These are phyloP conservation scores for Bombus huntii DNA, from an alignment of 1,140 invertebrate genomes.

Conservation along the genomic window DNA sequence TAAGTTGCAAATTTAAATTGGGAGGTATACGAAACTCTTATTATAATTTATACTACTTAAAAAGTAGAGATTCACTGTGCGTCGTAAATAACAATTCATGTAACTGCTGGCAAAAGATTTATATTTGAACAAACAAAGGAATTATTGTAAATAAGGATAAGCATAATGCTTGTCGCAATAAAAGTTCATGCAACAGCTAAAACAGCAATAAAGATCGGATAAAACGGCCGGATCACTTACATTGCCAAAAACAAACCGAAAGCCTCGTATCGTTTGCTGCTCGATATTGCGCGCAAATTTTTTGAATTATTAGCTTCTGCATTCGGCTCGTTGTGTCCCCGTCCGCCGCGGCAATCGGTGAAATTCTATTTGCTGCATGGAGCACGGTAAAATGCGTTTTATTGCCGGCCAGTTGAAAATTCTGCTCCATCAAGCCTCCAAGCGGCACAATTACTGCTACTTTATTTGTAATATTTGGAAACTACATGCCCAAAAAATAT, in stretches of 20 bases:
- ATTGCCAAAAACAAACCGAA: constrained; percentile 2
- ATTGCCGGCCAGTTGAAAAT: constrained; percentile 28
- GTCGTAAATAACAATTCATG: neutral
- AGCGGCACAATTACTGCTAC: constrained; percentile 14
- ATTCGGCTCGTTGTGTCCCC: neutral
- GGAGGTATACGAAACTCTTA: neutral
- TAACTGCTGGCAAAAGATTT: neutral
- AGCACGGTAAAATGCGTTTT: constrained; percentile 28
- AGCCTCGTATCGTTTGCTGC: neutral
- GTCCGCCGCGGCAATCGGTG: neutral
- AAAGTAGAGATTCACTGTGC: too few relatives aligned
- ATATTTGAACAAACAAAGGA: neutral
- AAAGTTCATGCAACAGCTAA: neutral
- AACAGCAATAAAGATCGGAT: neutral
- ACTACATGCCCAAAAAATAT: neutral
- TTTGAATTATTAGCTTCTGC: constrained; percentile 34
- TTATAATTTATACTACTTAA: neutral
- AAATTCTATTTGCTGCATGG: constrained; percentile 26
- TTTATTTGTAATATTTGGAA: constrained; percentile 32
- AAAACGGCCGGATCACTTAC: neutral
- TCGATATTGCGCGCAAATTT: constrained; percentile 29
- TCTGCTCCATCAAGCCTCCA: neutral
- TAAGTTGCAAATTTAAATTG: neutral
- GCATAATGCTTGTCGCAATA: neutral
- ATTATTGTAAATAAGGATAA: neutral